A percentile compares a stretch with the other conserved stretches of the same genome.
Evolutionary conservation across 2,797 vertebrate genomes (phyloP).

Genomic region (Nasua narica): DNA sequence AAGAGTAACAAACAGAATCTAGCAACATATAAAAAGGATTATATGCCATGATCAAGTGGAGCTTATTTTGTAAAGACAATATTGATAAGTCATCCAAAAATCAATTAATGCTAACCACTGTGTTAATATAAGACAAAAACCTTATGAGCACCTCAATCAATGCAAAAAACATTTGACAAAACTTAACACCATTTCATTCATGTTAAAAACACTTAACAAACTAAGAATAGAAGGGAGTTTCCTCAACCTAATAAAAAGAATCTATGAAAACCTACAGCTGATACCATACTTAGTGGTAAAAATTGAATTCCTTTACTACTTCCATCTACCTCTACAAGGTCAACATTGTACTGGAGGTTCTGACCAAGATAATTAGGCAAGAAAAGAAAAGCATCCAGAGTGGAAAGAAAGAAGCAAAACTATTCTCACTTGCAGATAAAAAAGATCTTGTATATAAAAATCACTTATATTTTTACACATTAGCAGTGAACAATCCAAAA

Average conservation of each 20-base stretch:
- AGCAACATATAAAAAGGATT: not conserved
- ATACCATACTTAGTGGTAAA: not conserved
- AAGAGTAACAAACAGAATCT: not conserved
- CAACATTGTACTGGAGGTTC: not conserved
- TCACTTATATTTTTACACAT: not conserved
- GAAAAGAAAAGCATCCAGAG: not conserved
- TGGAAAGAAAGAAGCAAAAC: not conserved
- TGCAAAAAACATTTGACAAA: not conserved
- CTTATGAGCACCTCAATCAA: not conserved
- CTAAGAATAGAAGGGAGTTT: not conserved
- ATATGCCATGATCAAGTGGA: not conserved
- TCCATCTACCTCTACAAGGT: not conserved
- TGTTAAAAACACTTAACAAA: not conserved
- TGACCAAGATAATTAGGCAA: not conserved
- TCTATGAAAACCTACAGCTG: not conserved
- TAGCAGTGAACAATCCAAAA: not conserved
- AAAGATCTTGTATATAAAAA: not conserved
- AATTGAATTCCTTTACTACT: not conserved
- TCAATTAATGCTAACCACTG: not conserved
- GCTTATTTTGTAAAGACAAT: not conserved
- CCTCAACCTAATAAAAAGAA: not conserved
- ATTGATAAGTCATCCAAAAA: not conserved
- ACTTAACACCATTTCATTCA: not conserved
- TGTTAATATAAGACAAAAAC: not conserved
- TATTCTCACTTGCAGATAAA: not conserved